phyloP scores from a whole-genome alignment of 2,113 vertebrate species.

The Takifugu bimaculatus region DNA sequence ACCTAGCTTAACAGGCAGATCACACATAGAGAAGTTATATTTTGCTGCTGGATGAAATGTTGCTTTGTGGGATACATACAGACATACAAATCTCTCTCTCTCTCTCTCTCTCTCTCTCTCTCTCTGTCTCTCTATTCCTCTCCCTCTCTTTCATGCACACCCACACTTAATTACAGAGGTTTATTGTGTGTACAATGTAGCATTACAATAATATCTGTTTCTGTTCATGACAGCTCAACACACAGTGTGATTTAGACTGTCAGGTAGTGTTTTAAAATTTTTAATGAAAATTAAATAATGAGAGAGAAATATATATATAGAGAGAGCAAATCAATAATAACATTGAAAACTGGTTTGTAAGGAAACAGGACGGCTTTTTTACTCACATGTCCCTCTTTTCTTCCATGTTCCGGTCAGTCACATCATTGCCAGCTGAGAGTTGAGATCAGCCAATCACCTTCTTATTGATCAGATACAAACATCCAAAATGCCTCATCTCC shows the following conservation, averaged over 20 bases:
- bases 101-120: too few relatives aligned
- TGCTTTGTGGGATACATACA: slow-evolving; percentile 39
- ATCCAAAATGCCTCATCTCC: slow-evolving; percentile 23
- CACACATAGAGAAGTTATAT: slow-evolving; percentile 41
- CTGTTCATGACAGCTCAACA: slow-evolving; percentile 21
- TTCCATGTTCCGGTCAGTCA: slow-evolving; percentile 8
- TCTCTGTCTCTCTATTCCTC: too few relatives aligned
- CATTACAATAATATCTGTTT: slow-evolving; percentile 23
- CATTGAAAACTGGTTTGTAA: too few relatives aligned
- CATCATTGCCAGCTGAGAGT: slow-evolving; percentile 24
- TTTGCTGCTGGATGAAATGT: slow-evolving; percentile 60
- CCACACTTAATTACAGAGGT: slow-evolving; percentile 45
- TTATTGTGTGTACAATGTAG: slow-evolving; percentile 26
- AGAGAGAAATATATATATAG: too few relatives aligned
- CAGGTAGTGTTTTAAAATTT: too few relatives aligned
- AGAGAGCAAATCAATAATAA: too few relatives aligned
- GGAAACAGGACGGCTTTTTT: not conserved
- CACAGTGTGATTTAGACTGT: not conserved
- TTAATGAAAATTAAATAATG: too few relatives aligned
- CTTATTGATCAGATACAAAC: slow-evolving; percentile 44
- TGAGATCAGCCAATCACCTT: slow-evolving; percentile 21
- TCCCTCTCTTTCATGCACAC: not conserved
- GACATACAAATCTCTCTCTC: slow-evolving; percentile 1
- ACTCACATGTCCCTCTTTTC: not conserved
- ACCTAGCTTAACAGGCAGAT: slow-evolving; percentile 42